Conservation (phyloP, 2,797 vertebrate species). For the Chloroceryle amazona region DNA sequence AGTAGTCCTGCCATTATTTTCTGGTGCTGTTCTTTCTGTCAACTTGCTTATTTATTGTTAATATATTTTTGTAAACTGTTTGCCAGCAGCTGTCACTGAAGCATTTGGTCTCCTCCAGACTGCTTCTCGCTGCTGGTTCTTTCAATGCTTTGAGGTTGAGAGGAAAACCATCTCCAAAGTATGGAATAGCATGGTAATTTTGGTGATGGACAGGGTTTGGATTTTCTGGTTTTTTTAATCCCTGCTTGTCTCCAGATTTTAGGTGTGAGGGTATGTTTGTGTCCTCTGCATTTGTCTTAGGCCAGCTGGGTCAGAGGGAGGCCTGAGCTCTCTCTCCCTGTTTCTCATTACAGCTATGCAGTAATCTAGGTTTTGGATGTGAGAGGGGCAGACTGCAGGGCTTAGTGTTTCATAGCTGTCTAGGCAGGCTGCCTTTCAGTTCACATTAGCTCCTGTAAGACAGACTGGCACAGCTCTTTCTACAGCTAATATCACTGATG, state of each 20-base stretch:
- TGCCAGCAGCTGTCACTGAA: not conserved
- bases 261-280: not conserved
- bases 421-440: not conserved
- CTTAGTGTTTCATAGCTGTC: not conserved
- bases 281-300: not conserved
- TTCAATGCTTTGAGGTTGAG: not conserved
- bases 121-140: not conserved
- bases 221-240: not conserved
- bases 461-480: not conserved
- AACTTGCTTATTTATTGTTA: not conserved
- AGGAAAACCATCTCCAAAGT: not conserved
- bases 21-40: not conserved
- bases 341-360: not conserved
- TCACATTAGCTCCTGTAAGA: not conserved
- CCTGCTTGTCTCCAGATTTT: not conserved
- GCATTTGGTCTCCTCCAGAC: not conserved
- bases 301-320: not conserved
- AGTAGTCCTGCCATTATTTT: not conserved
- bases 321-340: not conserved
- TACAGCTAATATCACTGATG: fast-evolving
- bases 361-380: not conserved
- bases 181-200: not conserved
- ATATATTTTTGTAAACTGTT: not conserved
- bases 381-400: not conserved
- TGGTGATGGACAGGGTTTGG: not conserved